Conservation (phyloP, 2,888 invertebrate species). For the Candidula unifasciata region DNA sequence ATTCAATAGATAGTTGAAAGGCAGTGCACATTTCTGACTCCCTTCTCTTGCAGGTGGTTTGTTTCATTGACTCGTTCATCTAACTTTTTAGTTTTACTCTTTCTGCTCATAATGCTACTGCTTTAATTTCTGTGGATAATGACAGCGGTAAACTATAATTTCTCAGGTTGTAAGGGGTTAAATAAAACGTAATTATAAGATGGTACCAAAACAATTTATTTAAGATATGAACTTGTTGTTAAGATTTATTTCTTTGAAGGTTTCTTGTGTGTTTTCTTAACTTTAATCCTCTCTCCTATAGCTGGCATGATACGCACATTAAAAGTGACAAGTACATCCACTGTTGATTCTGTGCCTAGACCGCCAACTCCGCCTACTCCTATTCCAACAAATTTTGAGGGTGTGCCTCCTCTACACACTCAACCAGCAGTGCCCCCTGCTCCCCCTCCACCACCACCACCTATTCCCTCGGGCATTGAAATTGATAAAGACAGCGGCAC, state of each 20-base stretch:
- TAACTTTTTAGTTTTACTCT: no score
- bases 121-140: no score
- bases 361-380: slow-evolving; percentile 51
- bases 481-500: slow-evolving; percentile 66
- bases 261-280: not conserved
- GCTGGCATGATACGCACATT: slow-evolving; percentile 38
- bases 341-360: slow-evolving; percentile 41
- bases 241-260: not conserved
- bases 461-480: slow-evolving; percentile 49
- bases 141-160: no score
- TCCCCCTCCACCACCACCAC: slow-evolving; percentile 86
- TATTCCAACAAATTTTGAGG: slow-evolving; percentile 22
- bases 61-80: no score
- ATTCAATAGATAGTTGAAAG: no score
- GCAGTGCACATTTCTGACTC: no score
- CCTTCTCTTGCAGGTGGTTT: no score
- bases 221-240: no score
- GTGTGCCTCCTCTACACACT: slow-evolving; percentile 53
- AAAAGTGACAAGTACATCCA: slow-evolving; percentile 44
- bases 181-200: no score
- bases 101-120: no score
- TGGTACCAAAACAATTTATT: no score
- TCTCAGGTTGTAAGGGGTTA: no score
- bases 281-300: not conserved
- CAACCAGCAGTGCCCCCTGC: slow-evolving; percentile 61